phyloP scores from a whole-genome alignment of 2,113 vertebrate species.

The Bagarius yarrelli region DNA sequence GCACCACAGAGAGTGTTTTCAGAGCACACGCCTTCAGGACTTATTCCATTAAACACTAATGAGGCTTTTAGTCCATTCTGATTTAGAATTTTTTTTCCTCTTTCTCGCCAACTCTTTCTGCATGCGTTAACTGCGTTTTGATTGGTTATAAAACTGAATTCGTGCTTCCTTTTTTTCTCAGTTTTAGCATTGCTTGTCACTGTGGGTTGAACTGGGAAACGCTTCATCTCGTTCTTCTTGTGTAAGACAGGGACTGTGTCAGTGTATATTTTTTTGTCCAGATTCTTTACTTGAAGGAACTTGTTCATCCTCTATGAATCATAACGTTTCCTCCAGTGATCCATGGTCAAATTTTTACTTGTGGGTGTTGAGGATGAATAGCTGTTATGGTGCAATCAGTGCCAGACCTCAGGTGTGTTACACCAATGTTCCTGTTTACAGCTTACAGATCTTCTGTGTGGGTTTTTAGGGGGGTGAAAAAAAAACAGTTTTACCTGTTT shows the following conservation, averaged over 20 bases:
- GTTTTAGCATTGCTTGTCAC: background rate
- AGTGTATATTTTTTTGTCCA: background rate
- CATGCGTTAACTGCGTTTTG: constrained; percentile 11
- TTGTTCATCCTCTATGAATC: constrained; percentile 31
- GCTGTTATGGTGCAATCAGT: constrained; percentile 12
- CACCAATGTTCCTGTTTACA: background rate
- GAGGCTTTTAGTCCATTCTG: constrained; percentile 47
- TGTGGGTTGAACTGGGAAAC: background rate
- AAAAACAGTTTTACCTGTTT: background rate
- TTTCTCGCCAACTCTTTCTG: background rate
- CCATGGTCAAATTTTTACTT: constrained; percentile 23
- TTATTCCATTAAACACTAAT: constrained; percentile 53
- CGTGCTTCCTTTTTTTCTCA: background rate
- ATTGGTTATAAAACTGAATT: constrained; percentile 25
- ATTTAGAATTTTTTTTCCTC: background rate
- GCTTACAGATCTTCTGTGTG: background rate
- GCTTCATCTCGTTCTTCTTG: background rate
- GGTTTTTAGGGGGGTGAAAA: background rate
- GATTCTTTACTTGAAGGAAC: constrained; percentile 13
- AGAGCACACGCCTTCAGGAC: constrained; percentile 41
- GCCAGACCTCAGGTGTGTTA: constrained; percentile 12
- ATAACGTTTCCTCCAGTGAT: constrained; percentile 19
- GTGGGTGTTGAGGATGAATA: constrained; percentile 31
- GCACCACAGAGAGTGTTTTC: constrained; percentile 39
- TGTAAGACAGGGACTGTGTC: background rate